phyloP scores from a whole-genome alignment of 2,888 invertebrate genomes.

The Limnephilus auricula region DNA sequence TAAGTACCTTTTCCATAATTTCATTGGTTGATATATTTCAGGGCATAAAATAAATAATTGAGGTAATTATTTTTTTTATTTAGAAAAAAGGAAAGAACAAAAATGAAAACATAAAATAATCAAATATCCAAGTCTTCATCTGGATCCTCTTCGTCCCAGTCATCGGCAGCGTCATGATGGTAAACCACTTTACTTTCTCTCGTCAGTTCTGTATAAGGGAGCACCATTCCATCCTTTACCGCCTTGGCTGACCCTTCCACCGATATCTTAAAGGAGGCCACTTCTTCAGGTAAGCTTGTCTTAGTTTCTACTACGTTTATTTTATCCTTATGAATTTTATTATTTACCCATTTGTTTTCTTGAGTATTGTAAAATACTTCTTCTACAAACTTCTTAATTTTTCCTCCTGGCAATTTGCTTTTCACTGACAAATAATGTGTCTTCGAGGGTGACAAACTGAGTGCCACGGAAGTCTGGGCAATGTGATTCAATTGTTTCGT shows the following conservation, averaged over 20 bases:
- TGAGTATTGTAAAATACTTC: conserved; percentile 70
- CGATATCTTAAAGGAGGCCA: conserved; percentile 82
- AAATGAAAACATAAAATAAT: conserved; percentile 56
- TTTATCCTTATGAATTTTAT: conserved; percentile 69
- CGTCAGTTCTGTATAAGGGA: conserved; percentile 80
- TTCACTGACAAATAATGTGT: conserved; percentile 70
- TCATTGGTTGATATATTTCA: neutral
- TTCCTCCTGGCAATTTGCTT: conserved; percentile 76
- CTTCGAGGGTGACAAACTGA: conserved; percentile 71
- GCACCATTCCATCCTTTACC: conserved; percentile 78
- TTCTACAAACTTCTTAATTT: conserved; percentile 75
- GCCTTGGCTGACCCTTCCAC: conserved; percentile 80
- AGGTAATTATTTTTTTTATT: neutral
- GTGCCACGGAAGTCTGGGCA: conserved; percentile 69
- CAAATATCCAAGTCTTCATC: conserved; percentile 90
- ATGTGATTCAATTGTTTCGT: conserved; percentile 75
- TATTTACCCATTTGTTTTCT: conserved; percentile 70
- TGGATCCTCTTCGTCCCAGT: conserved; percentile 92
- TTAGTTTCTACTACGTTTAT: conserved; percentile 70
- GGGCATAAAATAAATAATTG: neutral
- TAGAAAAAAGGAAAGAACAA: neutral
- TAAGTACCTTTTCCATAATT: too few species aligned
- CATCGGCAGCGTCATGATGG: conserved; percentile 87
- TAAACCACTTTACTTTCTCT: conserved; percentile 84
- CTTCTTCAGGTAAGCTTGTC: conserved; percentile 70